phyloP scores from a whole-genome alignment of 2,888 invertebrate species.

The Pseudococcus jackbeardsleyi region DNA sequence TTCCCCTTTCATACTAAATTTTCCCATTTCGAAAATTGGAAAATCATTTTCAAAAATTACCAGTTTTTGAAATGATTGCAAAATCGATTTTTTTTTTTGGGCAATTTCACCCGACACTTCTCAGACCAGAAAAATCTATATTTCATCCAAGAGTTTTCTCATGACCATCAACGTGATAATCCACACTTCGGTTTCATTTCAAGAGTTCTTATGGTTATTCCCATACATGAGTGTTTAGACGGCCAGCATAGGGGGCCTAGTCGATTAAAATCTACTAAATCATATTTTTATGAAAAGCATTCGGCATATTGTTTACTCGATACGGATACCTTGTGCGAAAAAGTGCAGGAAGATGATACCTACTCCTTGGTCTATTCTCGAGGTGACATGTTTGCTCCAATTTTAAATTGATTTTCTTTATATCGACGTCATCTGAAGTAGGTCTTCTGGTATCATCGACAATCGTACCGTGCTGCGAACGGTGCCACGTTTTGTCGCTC shows the following conservation, averaged over 20 bases:
- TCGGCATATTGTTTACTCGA: not conserved
- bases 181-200: not conserved
- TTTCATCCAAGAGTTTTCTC: too few relatives aligned
- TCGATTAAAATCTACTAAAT: not conserved
- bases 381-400: conserved; percentile 35
- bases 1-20: too few relatives aligned
- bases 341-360: not conserved
- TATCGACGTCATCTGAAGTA: conserved; percentile 29
- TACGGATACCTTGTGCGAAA: not conserved
- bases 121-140: too few relatives aligned
- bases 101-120: too few relatives aligned
- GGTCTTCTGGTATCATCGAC: conserved; percentile 14
- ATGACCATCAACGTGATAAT: too few relatives aligned
- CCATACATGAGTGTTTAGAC: not conserved
- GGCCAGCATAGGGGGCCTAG: not conserved
- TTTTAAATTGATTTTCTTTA: conserved; percentile 47
- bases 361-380: not conserved
- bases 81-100: too few relatives aligned
- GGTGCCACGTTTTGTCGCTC: not conserved
- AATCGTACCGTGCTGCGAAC: conserved; percentile 24
- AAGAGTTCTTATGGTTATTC: not conserved
- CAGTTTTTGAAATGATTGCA: too few relatives aligned
- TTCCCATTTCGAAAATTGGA: too few relatives aligned
- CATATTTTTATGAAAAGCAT: not conserved
- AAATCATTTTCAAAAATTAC: too few relatives aligned